These are phyloP conservation scores for Hydrotaea diabolus DNA, from an alignment of 2,888 invertebrate genomes.

Conservation along the genomic window DNA sequence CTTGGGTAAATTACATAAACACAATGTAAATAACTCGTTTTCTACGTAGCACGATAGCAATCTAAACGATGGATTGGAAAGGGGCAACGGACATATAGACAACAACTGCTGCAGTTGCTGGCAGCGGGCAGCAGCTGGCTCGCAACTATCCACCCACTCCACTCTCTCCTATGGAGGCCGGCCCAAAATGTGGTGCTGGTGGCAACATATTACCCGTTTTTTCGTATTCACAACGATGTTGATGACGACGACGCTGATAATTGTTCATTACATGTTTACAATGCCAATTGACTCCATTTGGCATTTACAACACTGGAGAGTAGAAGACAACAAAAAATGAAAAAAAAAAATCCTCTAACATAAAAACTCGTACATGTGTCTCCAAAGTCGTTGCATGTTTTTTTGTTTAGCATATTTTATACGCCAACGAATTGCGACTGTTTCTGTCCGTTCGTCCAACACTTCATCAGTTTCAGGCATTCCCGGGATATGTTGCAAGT, in stretches of 20 bases:
- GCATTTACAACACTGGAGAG: slow-evolving; percentile 46
- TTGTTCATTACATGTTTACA: slow-evolving; percentile 13
- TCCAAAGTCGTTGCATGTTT: not conserved
- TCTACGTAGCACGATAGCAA: too few relatives aligned
- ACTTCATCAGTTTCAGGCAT: slow-evolving; percentile 53
- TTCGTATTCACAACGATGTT: not conserved
- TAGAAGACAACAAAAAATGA: not conserved
- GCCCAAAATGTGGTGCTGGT: slow-evolving; percentile 5
- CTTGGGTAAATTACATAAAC: too few relatives aligned
- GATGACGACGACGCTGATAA: not conserved
- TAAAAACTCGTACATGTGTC: slow-evolving; percentile 26
- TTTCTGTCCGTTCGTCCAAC: slow-evolving; percentile 40
- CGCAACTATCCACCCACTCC: too few relatives aligned
- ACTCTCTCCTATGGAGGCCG: slow-evolving; percentile 26
- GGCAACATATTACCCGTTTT: not conserved
- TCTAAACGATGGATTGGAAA: too few relatives aligned
- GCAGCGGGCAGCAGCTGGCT: too few relatives aligned
- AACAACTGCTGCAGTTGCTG: slow-evolving; percentile 35
- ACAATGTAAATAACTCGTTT: too few relatives aligned
- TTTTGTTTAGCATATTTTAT: not conserved
- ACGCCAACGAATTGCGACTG: not conserved
- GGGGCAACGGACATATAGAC: too few relatives aligned
- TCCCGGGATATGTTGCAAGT: slow-evolving; percentile 48
- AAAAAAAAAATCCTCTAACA: slow-evolving; percentile 16
- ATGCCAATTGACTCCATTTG: slow-evolving; percentile 55